phyloP scores from a whole-genome alignment of 2,113 vertebrate species.

The Antidorcas marsupialis region DNA sequence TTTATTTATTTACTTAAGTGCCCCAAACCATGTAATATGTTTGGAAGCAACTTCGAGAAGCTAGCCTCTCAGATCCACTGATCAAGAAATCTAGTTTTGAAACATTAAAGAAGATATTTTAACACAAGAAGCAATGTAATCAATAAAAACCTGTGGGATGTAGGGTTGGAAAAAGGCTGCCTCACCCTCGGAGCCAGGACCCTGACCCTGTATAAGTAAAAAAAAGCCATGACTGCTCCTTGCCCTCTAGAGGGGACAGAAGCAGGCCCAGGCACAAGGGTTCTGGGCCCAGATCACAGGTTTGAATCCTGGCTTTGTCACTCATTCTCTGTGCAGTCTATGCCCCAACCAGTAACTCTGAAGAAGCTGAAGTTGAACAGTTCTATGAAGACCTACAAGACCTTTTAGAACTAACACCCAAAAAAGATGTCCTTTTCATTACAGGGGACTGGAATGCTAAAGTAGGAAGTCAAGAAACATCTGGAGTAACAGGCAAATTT shows the following conservation, averaged over 20 bases:
- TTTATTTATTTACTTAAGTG: neutral
- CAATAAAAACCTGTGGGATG: neutral
- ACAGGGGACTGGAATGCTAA: too few relatives aligned
- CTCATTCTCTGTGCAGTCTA: too few relatives aligned
- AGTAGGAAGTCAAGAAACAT: too few relatives aligned
- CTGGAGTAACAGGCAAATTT: too few relatives aligned
- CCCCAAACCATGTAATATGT: neutral
- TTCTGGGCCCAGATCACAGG: neutral
- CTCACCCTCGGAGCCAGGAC: neutral
- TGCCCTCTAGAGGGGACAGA: neutral
- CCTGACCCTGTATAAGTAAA: neutral
- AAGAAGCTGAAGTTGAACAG: too few relatives aligned
- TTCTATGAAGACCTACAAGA: too few relatives aligned
- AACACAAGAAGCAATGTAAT: neutral
- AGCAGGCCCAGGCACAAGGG: too few relatives aligned
- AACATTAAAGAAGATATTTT: neutral
- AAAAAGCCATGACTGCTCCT: rapidly evolving
- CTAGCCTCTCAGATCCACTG: neutral
- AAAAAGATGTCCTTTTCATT: too few relatives aligned
- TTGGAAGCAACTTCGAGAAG: neutral
- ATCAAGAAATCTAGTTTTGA: neutral
- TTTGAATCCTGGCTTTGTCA: neutral
- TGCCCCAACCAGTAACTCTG: too few relatives aligned
- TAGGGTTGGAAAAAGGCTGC: neutral
- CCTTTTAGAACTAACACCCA: too few relatives aligned